Base-by-base conservation (phyloP, 2,797 vertebrate species). In the Tadarida brasiliensis region DNA sequence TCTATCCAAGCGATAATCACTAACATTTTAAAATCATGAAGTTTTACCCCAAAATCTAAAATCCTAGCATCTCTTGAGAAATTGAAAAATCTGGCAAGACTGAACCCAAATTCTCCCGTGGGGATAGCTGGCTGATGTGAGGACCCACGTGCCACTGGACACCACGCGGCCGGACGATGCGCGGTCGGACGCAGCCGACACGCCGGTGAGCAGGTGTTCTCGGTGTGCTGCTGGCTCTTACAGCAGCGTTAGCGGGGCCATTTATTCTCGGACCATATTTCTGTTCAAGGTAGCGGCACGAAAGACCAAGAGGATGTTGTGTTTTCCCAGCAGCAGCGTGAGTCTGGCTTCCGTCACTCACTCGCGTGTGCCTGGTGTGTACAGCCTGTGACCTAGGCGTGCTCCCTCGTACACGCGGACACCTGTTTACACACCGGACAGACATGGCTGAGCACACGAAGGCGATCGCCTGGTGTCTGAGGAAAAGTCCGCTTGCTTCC, bases 11-110 rank as follows among this genome's bases (percentile, higher is more conserved):
- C 61, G 33, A 94, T 83, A 39, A 71, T 57, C 33, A 22, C 33
- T 89, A 73, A 59, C 78, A 65, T 90, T 88, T 93, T 59, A 80
- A 94, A 94, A 35, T 15, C 28, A 56, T 39, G 7, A 93, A 28
- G 54, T 59, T 77, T 84, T 90, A 57, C 30, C 61, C 47, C 87
- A 73, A 94, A 95, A 47, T 33, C 0, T 5, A 77, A 82, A 87
- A 49, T 44, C 68, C 30, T 90, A 80, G 47, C 33, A 81, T 87
- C 56, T 83, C 44, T 57, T 56, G 54, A 87, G 54, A 93, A 89
- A 81, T 24, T 15, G 39, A 67, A 90, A 93, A 39, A 39, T 61
- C 17, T 81, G 63, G 44, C n/a, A 77, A 54, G 20, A 49, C 1
- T 8, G 26, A 83, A 82, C 54, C 30, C 56, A 57, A 57, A 67